phyloP scores from a whole-genome alignment of 2,113 vertebrate genomes.

The Coturnix japonica region DNA sequence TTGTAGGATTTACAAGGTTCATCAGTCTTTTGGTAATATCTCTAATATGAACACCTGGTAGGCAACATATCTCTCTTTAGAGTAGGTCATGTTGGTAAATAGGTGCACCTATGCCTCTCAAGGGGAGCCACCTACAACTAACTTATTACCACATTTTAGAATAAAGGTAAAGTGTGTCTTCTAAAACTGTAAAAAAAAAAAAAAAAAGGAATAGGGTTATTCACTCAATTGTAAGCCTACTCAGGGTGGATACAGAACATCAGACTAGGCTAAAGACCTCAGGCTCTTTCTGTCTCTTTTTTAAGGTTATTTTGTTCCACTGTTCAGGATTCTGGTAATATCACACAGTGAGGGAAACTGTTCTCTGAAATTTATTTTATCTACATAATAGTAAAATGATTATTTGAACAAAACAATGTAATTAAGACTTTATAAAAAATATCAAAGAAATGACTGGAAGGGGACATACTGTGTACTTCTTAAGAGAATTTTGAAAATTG shows the following conservation, averaged over 20 bases:
- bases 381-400: constrained; percentile 37
- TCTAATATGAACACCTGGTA: background rate
- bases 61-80: background rate
- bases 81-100: background rate
- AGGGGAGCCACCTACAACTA: background rate
- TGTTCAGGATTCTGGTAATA: background rate
- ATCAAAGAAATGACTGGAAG: background rate
- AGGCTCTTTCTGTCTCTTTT: background rate
- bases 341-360: background rate
- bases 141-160: background rate
- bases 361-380: constrained; percentile 31
- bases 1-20: background rate
- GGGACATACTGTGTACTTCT: constrained; percentile 31
- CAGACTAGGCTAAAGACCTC: background rate
- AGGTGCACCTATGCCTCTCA: background rate
- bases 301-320: background rate
- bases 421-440: constrained; percentile 46
- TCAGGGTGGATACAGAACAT: background rate
- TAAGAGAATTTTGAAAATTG: background rate
- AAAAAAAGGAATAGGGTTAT: background rate
- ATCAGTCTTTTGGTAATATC: background rate
- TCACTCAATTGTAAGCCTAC: background rate
- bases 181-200: background rate
- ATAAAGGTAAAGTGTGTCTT: background rate
- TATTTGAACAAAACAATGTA: constrained; percentile 30